Conservation (phyloP, 1,140 invertebrate genomes). For the Geopemphigus sp. region DNA sequence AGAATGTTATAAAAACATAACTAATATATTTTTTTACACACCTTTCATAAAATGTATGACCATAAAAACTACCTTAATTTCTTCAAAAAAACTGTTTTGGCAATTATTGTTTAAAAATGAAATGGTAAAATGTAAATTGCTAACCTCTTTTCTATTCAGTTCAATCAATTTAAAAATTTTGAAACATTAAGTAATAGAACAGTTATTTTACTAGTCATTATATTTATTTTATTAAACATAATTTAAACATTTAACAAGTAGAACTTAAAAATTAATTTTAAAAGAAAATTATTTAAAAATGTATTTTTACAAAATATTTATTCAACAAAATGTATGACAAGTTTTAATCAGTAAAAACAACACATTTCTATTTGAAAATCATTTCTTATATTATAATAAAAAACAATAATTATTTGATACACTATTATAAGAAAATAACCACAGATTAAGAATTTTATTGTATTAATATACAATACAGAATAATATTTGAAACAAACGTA, state of each 20-base stretch:
- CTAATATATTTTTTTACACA: too few species aligned
- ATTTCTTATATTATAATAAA: constrained; percentile 11
- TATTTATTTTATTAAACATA: constrained; percentile 8
- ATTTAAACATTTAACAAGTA: constrained; percentile 24
- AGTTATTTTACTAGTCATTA: not conserved
- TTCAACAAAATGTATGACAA: not conserved
- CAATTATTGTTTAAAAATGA: too few species aligned
- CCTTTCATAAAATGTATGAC: too few species aligned
- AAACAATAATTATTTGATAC: not conserved
- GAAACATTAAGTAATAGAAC: constrained; percentile 5
- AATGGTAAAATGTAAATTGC: too few species aligned
- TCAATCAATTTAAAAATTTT: not conserved
- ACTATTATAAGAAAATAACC: constrained; percentile 11
- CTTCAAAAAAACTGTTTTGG: too few species aligned
- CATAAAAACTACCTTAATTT: too few species aligned
- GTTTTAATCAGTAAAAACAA: not conserved
- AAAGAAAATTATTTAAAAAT: constrained; percentile 19
- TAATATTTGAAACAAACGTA: constrained; percentile 5
- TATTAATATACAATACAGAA: constrained; percentile 7
- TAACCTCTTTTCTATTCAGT: not conserved
- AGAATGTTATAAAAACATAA: too few species aligned
- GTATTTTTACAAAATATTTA: constrained; percentile 35
- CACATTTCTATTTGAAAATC: not conserved
- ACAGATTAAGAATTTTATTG: not conserved
- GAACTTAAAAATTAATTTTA: constrained; percentile 23